Percentiles rank a stretch among this genome's conserved stretches.
phyloP scores from a whole-genome alignment of 1,140 invertebrate species.

The Pantala flavescens region DNA sequence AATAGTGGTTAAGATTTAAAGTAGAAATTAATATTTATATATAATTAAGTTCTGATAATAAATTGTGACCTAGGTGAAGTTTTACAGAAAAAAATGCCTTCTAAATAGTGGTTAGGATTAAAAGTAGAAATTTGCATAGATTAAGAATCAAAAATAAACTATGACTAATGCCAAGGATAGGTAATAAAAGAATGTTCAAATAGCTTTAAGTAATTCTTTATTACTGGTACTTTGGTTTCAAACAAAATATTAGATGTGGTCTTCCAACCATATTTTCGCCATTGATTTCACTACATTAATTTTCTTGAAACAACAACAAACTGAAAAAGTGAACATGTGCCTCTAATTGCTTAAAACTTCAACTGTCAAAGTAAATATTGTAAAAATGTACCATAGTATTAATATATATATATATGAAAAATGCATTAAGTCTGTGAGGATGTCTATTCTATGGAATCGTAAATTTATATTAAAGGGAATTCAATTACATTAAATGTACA shows the following conservation, averaged over 20 bases:
- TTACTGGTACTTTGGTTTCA: slow-evolving; percentile 2
- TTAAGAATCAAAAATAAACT: too few species aligned
- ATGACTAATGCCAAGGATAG: background rate
- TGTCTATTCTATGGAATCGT: background rate
- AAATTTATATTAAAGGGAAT: background rate
- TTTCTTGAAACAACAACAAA: background rate
- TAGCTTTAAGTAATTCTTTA: background rate
- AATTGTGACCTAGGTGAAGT: too few species aligned
- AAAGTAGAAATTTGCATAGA: too few species aligned
- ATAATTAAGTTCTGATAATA: too few species aligned
- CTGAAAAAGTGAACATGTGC: background rate
- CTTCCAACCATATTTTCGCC: background rate
- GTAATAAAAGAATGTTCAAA: background rate
- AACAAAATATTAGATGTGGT: background rate
- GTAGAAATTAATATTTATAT: too few species aligned
- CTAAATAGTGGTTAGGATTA: too few species aligned
- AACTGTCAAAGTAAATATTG: background rate
- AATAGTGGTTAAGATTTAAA: too few species aligned
- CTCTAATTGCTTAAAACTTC: background rate
- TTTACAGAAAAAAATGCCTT: too few species aligned
- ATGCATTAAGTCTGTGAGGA: background rate
- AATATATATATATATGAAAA: background rate
- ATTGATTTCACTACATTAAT: background rate
- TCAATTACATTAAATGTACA: background rate
- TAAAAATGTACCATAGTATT: background rate